Percentiles rank a stretch among this genome's conserved stretches.
These are phyloP conservation scores for Cheilosia urbana DNA, from an alignment of 2,888 invertebrate genomes.

Conservation along the genomic window DNA sequence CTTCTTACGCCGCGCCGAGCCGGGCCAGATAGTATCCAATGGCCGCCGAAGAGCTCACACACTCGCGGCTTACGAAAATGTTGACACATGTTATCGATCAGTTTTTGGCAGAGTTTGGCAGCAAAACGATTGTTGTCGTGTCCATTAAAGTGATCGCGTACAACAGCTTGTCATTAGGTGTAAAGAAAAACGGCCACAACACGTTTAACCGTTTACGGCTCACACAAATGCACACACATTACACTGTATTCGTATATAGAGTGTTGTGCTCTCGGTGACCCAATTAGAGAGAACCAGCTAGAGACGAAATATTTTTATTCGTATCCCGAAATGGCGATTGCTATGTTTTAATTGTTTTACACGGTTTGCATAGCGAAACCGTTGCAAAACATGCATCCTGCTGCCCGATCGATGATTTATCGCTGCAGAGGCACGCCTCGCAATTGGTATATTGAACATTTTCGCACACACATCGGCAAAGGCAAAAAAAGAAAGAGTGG, in stretches of 20 bases:
- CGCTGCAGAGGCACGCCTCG: constrained; percentile 46
- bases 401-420: constrained; percentile 42
- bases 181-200: constrained; percentile 61
- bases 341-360: constrained; percentile 66
- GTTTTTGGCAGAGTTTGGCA: constrained; percentile 73
- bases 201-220: constrained; percentile 56
- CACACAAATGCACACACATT: constrained; percentile 29
- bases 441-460: constrained; percentile 24
- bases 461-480: background rate
- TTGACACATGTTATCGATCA: constrained; percentile 75
- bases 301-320: constrained; percentile 24
- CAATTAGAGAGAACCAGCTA: constrained; percentile 53
- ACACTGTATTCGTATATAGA: background rate
- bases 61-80: constrained; percentile 57
- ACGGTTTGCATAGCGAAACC: constrained; percentile 54
- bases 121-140: constrained; percentile 74
- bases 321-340: constrained; percentile 42
- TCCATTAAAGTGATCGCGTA: constrained; percentile 71
- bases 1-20: background rate
- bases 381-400: constrained; percentile 47
- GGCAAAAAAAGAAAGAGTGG: too few relatives aligned
- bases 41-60: constrained; percentile 13
- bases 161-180: constrained; percentile 73
- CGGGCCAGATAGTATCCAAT: background rate
- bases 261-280: constrained; percentile 59